Evolutionary conservation across 1,140 invertebrate species (phyloP).

Genomic region (Hestina assimilis): DNA sequence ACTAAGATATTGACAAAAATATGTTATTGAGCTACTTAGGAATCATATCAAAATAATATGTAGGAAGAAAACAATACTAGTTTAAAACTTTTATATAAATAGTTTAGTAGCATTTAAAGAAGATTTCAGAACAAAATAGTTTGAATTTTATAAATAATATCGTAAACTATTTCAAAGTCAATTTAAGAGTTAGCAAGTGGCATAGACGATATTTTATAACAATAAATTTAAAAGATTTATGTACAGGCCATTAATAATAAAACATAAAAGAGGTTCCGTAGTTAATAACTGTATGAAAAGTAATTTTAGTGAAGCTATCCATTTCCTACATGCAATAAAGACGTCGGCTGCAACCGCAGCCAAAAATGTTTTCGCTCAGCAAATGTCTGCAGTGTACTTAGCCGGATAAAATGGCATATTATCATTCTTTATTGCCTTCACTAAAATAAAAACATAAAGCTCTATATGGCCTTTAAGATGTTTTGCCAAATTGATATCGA

Average conservation of each 20-base stretch:
- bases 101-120: background rate
- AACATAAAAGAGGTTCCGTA: slow-evolving; percentile 28
- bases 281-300: slow-evolving; percentile 32
- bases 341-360: slow-evolving; percentile 39
- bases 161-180: too few species aligned
- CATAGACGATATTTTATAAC: slow-evolving; percentile 13
- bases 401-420: slow-evolving; percentile 33
- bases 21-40: too few species aligned
- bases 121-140: background rate
- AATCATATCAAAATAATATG: too few species aligned
- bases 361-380: slow-evolving; percentile 41
- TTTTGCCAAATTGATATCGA: slow-evolving; percentile 27
- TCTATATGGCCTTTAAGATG: slow-evolving; percentile 16
- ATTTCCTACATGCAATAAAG: slow-evolving; percentile 40
- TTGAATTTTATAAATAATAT: too few species aligned
- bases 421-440: slow-evolving; percentile 25
- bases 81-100: too few species aligned
- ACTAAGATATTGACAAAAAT: too few species aligned
- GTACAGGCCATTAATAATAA: slow-evolving; percentile 21
- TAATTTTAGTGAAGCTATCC: slow-evolving; percentile 30
- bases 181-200: slow-evolving; percentile 15
- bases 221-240: slow-evolving; percentile 25
- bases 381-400: slow-evolving; percentile 39
- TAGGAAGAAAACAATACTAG: too few species aligned
- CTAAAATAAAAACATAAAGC: slow-evolving; percentile 21